phyloP scores from a whole-genome alignment of 2,113 vertebrate genomes.

The Garra rufa region DNA sequence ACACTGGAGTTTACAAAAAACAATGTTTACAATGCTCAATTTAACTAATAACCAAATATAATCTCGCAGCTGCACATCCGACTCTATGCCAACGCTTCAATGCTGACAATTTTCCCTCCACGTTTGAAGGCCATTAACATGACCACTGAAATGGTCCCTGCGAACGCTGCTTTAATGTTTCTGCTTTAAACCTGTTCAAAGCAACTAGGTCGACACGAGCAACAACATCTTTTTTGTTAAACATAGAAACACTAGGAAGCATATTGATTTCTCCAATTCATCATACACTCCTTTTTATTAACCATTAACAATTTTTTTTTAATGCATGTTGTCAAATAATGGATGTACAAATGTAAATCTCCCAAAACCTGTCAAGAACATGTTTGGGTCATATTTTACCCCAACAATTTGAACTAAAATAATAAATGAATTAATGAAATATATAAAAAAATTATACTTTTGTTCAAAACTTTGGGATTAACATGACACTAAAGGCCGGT shows the following conservation, averaged over 20 bases:
- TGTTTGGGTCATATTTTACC: too few species aligned
- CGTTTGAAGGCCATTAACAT: slow-evolving; percentile 23
- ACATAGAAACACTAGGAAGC: background rate
- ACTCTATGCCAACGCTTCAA: slow-evolving; percentile 4
- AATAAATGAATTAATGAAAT: too few species aligned
- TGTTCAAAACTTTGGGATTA: background rate
- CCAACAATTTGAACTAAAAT: too few species aligned
- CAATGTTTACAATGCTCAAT: slow-evolving; percentile 28
- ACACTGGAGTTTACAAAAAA: background rate
- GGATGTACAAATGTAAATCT: background rate
- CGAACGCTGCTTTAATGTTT: slow-evolving; percentile 30
- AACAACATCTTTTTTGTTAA: too few species aligned
- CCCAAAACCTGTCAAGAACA: background rate
- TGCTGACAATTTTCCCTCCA: slow-evolving; percentile 21
- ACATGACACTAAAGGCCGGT: background rate
- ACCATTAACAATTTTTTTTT: background rate
- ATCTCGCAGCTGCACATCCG: slow-evolving; percentile 20
- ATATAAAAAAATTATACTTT: background rate
- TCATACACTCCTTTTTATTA: background rate
- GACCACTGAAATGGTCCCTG: slow-evolving; percentile 2
- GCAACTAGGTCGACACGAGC: slow-evolving; percentile 6
- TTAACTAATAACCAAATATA: slow-evolving; percentile 43
- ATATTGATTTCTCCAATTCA: background rate
- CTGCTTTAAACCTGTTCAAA: slow-evolving; percentile 21
- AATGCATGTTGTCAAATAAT: background rate